These are phyloP conservation scores for Nesometra sesokonis DNA, from an alignment of 35 echinoderm and acorn worm genomes.

Conservation along the genomic window DNA sequence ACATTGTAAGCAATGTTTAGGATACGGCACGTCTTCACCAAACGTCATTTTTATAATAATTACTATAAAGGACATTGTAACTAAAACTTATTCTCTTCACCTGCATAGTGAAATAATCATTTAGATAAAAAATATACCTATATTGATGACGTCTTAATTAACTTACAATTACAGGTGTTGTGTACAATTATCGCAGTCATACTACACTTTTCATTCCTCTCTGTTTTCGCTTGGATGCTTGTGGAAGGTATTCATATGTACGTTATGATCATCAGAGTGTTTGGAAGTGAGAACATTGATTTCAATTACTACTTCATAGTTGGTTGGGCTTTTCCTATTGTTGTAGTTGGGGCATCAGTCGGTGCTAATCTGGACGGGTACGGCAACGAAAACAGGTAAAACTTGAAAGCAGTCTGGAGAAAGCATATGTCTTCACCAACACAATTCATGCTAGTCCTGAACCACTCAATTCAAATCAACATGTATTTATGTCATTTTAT, in stretches of 20 bases:
- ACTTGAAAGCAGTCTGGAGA: not conserved
- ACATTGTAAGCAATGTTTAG: no score
- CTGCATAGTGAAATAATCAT: no score
- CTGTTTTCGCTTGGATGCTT: slow-evolving; percentile 90
- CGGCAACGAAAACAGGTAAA: slow-evolving; percentile 39
- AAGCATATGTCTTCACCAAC: not conserved
- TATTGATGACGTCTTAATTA: no score
- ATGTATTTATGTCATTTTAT: not conserved
- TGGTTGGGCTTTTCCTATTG: slow-evolving; percentile 56
- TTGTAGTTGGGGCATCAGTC: slow-evolving; percentile 35
- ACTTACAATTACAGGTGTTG: slow-evolving; percentile 26
- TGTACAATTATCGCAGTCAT: slow-evolving; percentile 74
- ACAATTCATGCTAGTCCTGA: not conserved
- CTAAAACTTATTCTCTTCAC: no score
- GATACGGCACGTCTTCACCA: no score
- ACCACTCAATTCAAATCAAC: not conserved
- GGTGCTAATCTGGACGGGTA: slow-evolving; percentile 41
- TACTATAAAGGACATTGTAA: no score
- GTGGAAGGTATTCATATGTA: slow-evolving; percentile 88
- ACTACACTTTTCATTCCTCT: slow-evolving; percentile 74
- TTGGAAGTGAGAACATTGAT: slow-evolving; percentile 51
- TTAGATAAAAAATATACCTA: no score
- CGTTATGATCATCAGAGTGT: slow-evolving; percentile 59
- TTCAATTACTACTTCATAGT: slow-evolving; percentile 48
- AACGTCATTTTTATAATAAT: no score